A percentile compares a stretch with the other conserved stretches of the same genome.
These are phyloP conservation scores for Adoxophyes honmai DNA, from an alignment of 1,140 invertebrate species.

Conservation along the genomic window DNA sequence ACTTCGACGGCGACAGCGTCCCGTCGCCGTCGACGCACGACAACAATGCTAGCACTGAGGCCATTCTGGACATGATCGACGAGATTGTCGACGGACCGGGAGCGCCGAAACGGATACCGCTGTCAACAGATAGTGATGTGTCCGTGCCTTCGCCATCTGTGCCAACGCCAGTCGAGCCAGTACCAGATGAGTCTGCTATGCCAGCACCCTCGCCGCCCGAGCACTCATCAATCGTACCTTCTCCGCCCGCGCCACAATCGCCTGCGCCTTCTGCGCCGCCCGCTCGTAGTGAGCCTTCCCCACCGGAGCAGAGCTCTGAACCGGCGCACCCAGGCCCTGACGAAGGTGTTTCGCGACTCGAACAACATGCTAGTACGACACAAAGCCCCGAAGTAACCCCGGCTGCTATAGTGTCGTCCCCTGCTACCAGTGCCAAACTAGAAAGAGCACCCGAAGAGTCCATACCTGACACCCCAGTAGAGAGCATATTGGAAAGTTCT, in stretches of 20 bases:
- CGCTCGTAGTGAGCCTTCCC: too few relatives aligned
- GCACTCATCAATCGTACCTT: neutral
- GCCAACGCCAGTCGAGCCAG: neutral
- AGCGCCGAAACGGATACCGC: conserved; percentile 54
- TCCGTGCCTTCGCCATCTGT: neutral
- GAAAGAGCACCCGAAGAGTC: conserved; percentile 23
- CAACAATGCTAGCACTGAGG: conserved; percentile 72
- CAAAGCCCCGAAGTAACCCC: neutral
- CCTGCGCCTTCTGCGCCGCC: too few relatives aligned
- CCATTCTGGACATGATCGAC: conserved; percentile 74
- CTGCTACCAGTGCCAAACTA: conserved; percentile 43
- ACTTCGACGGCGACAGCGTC: conserved; percentile 68
- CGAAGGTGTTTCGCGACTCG: neutral
- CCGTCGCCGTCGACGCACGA: conserved; percentile 64
- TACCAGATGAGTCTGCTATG: neutral
- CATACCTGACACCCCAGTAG: conserved; percentile 21
- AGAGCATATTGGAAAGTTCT: conserved; percentile 27
- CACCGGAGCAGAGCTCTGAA: too few relatives aligned
- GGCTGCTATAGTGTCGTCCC: conserved; percentile 17
- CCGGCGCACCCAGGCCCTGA: neutral
- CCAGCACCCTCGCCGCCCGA: neutral
- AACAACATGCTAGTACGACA: neutral
- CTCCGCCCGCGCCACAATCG: too few relatives aligned
- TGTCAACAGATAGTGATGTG: conserved; percentile 27
- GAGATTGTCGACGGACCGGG: conserved; percentile 69